Evolutionary conservation across 2,888 invertebrate species (phyloP), one percentile per base, ranked within the genome.

Genomic region (Neoitamus cyanurus): DNA sequence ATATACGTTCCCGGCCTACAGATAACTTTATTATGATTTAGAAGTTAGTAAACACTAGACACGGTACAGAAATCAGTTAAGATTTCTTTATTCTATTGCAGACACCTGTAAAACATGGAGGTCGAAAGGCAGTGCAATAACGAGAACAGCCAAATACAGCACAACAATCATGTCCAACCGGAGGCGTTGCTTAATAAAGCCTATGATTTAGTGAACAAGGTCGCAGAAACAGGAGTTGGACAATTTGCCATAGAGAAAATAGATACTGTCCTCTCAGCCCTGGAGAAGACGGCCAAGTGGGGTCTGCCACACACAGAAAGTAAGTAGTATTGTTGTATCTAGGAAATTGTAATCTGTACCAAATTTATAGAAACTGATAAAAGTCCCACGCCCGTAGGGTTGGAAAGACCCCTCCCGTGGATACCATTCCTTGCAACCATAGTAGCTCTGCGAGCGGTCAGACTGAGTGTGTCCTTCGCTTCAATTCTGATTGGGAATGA

Each of bases 231-330:
- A 2, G 86, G 86, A 1, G 4, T 90, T 7, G 91, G 91, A 0
- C 91, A 90, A 75, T 88, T 87, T 84, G 87, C 88, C 1, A 88
- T 90, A 13, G 88, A 87, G 48, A 89, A 89, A 20, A 85, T 86
- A 48, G 91, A 91, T 88, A 88, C 88, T 4, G 77, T 88, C 0
- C 84, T 91, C 9, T 88, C 88, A 28, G 85, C 89, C 68, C 83
- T 91, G 68, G 91, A 91, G 86, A 89, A 90, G 34, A 91, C 90
- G 11, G 90, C 90, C 13, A 90, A 89, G 86, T 91, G 91, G 91
- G 90, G 91, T 87, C 87, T 91, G 82, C 90, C 91, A 2, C 88
- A 88, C 78, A 42, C 82, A 82, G 80, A 48, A 83, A 89, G 90
- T 90, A 82, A 86, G 86, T 84, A 70, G 20, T 82, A 28, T 13